A percentile compares a stretch with the other conserved stretches of the same genome.
Conservation (phyloP, 2,797 vertebrate genomes). For the Acipenser ruthenus region DNA sequence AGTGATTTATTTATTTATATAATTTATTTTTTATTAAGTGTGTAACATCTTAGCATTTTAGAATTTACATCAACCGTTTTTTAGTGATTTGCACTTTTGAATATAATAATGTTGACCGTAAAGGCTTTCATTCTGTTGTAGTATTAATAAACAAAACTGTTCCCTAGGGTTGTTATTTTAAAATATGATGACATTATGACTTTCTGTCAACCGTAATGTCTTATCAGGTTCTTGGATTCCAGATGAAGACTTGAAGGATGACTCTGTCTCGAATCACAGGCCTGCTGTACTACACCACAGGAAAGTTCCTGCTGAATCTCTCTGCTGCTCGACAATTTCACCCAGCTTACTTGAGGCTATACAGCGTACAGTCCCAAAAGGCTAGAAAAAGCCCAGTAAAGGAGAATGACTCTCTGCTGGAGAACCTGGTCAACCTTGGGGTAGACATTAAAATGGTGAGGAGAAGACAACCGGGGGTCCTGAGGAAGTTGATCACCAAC, state of each 20-base stretch:
- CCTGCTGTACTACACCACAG: not conserved
- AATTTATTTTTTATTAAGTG: too few relatives aligned
- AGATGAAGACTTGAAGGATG: not conserved
- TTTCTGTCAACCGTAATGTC: too few relatives aligned
- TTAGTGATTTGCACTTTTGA: too few relatives aligned
- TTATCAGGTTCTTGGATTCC: too few relatives aligned
- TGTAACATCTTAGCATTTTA: too few relatives aligned
- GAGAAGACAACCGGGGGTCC: conserved; percentile 52
- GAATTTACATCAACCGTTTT: too few relatives aligned
- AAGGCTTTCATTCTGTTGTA: too few relatives aligned
- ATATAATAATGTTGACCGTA: too few relatives aligned
- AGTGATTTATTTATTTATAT: too few relatives aligned
- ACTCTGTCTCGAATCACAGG: not conserved
- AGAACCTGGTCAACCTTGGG: conserved; percentile 52
- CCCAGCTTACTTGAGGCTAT: conserved; percentile 23
- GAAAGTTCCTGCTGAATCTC: not conserved
- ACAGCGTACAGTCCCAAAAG: conserved; percentile 21
- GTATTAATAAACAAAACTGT: too few relatives aligned
- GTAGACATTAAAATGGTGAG: conserved; percentile 58
- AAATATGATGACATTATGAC: too few relatives aligned
- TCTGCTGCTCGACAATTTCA: conserved; percentile 9
- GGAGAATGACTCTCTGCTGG: conserved; percentile 56
- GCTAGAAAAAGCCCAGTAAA: conserved; percentile 2
- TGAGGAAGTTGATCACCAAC: conserved; percentile 51
- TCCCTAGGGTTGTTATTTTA: too few relatives aligned